phyloP scores from a whole-genome alignment of 2,888 invertebrate genomes.

The Polydesmus complanatus region DNA sequence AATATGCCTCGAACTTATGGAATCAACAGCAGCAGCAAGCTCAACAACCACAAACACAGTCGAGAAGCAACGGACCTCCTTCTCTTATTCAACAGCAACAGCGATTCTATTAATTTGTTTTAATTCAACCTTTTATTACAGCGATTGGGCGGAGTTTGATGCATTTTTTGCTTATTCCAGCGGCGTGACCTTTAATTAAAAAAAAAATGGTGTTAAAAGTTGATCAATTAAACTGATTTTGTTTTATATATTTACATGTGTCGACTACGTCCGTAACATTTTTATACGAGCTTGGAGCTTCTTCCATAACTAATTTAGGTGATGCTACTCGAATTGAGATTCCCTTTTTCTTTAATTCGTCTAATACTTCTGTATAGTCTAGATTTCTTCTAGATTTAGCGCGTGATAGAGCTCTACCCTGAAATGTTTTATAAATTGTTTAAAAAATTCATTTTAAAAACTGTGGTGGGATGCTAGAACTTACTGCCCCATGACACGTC shows the following conservation, averaged over 20 bases:
- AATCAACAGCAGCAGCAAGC: neutral
- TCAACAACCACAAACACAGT: neutral
- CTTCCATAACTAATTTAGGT: slow-evolving; percentile 98
- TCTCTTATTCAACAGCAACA: neutral
- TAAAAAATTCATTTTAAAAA: too few species aligned
- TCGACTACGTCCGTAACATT: slow-evolving; percentile 98
- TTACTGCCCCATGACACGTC: slow-evolving; percentile 98
- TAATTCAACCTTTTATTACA: slow-evolving; percentile 82
- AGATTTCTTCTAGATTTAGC: slow-evolving; percentile 93
- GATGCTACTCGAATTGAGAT: slow-evolving; percentile 95
- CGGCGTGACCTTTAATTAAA: slow-evolving; percentile 50
- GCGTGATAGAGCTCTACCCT: slow-evolving; percentile 92
- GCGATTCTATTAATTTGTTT: neutral
- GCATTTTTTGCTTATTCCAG: slow-evolving; percentile 92
- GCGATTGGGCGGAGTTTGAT: slow-evolving; percentile 94
- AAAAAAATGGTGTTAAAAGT: neutral
- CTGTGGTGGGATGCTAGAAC: slow-evolving; percentile 28
- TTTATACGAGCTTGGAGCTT: slow-evolving; percentile 98
- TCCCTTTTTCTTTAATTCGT: slow-evolving; percentile 65
- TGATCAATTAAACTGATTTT: neutral
- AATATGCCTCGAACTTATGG: slow-evolving; percentile 3
- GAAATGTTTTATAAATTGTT: slow-evolving; percentile 24
- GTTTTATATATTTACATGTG: slow-evolving; percentile 49
- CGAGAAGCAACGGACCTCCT: neutral
- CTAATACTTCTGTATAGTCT: slow-evolving; percentile 80